Percentiles rank a stretch among this genome's conserved stretches.
These are phyloP conservation scores for Drosophila bocki DNA, from an alignment of 1,140 invertebrate genomes.

Conservation along the genomic window DNA sequence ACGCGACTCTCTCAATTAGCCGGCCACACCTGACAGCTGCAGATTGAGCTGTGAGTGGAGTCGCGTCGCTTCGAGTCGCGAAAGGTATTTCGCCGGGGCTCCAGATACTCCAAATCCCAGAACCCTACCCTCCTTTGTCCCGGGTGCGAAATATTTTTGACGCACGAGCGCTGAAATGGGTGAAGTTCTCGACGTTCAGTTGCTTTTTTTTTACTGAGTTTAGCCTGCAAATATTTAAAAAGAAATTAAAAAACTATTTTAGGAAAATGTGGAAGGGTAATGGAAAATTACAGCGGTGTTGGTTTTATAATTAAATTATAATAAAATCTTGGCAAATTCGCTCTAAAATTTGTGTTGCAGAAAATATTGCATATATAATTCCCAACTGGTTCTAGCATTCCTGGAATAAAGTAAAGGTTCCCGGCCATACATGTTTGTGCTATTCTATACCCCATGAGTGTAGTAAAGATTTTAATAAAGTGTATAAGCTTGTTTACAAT, in stretches of 20 bases:
- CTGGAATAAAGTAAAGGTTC: no score
- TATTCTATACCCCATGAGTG: no score
- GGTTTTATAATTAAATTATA: neutral
- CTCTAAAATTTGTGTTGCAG: no score
- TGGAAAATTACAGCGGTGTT: neutral
- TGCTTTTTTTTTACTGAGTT: neutral
- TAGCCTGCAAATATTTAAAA: constrained; percentile 1
- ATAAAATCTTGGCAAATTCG: no score
- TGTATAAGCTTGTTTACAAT: neutral
- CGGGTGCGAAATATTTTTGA: constrained; percentile 26
- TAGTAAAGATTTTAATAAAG: neutral
- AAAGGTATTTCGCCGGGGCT: constrained; percentile 40
- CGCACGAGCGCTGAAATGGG: constrained; percentile 25
- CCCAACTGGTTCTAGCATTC: no score
- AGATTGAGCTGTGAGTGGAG: constrained; percentile 46
- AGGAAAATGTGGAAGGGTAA: neutral
- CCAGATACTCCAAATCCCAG: constrained; percentile 33
- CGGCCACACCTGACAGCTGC: constrained; percentile 52
- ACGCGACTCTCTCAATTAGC: constrained; percentile 56
- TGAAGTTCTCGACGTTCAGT: neutral
- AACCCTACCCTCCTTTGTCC: neutral
- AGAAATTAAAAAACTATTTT: constrained; percentile 1
- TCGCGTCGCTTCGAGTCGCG: constrained; percentile 1
- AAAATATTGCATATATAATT: no score
- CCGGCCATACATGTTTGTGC: no score